Base-by-base conservation (phyloP, 1,140 invertebrate genomes). In the Wiebesia pumilae region DNA sequence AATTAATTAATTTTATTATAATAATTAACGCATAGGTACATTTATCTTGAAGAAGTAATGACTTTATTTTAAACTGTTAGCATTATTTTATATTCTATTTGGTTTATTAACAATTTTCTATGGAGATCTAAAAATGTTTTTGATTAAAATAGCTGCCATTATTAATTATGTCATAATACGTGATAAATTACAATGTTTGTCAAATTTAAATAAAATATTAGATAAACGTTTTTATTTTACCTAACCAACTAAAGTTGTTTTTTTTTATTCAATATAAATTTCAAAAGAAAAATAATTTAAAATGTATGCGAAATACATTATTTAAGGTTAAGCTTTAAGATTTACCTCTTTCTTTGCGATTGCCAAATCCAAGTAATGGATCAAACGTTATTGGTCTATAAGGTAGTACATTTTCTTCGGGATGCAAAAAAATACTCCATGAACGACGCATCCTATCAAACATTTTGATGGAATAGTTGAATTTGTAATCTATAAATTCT, bases 341-440 rank as follows among this genome's bases (percentile, higher is more conserved):
- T 40, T 69, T 47, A 96, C 97, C 96, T 95, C 97, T 95, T 90
- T 95, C 92, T 94, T 97, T 96, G 90, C 98, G 94, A 62, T 95
- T 95, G 83, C 95, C 94, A 94, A 98, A 98, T 54, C 98, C 98
- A 89, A 95, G 94, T 81, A 96, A 90, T 9, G 96, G 96, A 94
- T 98, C 97, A 93, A 97, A 98, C 73, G 95, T 95, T n/a, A 97
- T 95, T 88, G 95, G 94, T 90, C 95, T 95, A 82, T 94, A 93
- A 2, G 80, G 0, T 14, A 79, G 35, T 2, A 91, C 90, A 27
- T 54, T 84, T n/a, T 87, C 58, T 24, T 90, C 89, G 0, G 84
- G 84, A 86, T 89, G n/a, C 9, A 71, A 35, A 16, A 89, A n/a
- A 12, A 88, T 65, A 14, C 82, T 71, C 40, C 47, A 85, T 3